Base-by-base conservation (phyloP, 2,113 vertebrate species). In the Uria lomvia region DNA sequence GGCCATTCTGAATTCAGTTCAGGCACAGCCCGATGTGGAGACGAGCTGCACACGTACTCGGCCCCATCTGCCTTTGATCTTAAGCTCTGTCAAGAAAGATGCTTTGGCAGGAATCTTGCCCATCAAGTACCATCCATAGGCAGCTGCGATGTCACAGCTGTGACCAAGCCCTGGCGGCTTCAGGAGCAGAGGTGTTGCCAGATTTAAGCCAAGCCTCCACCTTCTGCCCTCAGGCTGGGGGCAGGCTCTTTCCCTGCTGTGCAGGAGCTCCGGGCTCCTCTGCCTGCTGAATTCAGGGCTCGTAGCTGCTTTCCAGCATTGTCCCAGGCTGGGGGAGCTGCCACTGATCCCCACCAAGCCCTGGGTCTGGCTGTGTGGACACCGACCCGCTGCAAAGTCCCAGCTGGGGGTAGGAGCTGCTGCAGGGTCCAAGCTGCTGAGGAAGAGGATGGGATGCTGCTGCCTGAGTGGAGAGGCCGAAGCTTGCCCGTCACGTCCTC, bases 101-200 rank as follows among this genome's bases (percentile, higher is more conserved):
- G 93, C 92, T 91, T 16, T 24, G 52, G 87, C 72, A 95, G 93
- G 91, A 96, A 95, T 96, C 93, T 65, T 4, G 23, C 88, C 91
- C 72, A 18, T 83, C 95, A 86, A 9, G 88, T 95, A 88, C 88
- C 80, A 86, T 84, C 88, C 88, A 49, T 8, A 78, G 83, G 83
- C 30, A 8, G 73, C 84, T 81, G 59, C 75, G 2, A 11, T 86
- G 93, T 93, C 93, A 60, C 80, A 22, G 85, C 79, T 9, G 38
- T 90, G 86, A 84, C 92, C 86, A 87, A 89, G 72, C 88, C 88
- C 88, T 91, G 84, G 34, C 80, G 29, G 71, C 85, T 93, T 81
- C 80, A 21, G 75, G 49, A 94, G 92, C 86, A 67, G 78, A 80
- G 90, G 60, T 93, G 84, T 45, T 82, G 84, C 79, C 91, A 36